Conservation (phyloP, 2,797 vertebrate genomes). For the Phoxinus dragarum region DNA sequence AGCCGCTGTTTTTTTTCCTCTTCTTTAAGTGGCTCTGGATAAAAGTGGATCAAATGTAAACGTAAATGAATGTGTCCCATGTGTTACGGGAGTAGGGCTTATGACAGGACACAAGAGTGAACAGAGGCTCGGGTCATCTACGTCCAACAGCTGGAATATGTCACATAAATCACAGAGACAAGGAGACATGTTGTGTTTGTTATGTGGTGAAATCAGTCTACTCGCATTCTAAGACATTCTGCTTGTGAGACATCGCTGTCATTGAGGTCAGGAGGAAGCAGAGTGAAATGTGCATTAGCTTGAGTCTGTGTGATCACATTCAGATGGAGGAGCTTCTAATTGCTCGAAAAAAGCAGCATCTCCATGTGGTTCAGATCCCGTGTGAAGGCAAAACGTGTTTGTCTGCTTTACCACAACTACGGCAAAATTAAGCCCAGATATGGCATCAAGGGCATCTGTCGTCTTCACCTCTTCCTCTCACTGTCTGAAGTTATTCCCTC, state of each 20-base stretch:
- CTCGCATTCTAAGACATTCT: conserved; percentile 16
- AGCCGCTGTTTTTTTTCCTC: not conserved
- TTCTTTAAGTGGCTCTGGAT: not conserved
- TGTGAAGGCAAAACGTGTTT: conserved; percentile 53
- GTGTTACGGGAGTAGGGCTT: not conserved
- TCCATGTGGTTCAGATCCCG: conserved; percentile 65
- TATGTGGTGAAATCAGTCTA: conserved; percentile 41
- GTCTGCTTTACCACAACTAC: conserved; percentile 26
- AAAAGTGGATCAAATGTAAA: not conserved
- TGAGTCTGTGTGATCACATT: conserved; percentile 27
- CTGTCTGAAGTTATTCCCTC: not conserved
- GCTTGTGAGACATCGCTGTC: conserved; percentile 35
- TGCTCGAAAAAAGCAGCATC: conserved; percentile 67
- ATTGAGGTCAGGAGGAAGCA: conserved; percentile 57
- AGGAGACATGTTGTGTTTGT: conserved; percentile 29
- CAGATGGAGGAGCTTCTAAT: conserved; percentile 52
- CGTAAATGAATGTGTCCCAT: not conserved
- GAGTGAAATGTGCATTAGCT: conserved; percentile 43
- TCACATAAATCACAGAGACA: conserved; percentile 40
- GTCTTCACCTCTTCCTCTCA: conserved; percentile 5
- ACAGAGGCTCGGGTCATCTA: conserved; percentile 32
- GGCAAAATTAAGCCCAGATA: conserved; percentile 37
- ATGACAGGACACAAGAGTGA: conserved; percentile 17
- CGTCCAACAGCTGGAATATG: conserved; percentile 32
- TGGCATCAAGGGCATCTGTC: conserved; percentile 40